Evolutionary conservation across 23 tunicate genomes (phyloP).

Genomic region (Ascidia mentula): DNA sequence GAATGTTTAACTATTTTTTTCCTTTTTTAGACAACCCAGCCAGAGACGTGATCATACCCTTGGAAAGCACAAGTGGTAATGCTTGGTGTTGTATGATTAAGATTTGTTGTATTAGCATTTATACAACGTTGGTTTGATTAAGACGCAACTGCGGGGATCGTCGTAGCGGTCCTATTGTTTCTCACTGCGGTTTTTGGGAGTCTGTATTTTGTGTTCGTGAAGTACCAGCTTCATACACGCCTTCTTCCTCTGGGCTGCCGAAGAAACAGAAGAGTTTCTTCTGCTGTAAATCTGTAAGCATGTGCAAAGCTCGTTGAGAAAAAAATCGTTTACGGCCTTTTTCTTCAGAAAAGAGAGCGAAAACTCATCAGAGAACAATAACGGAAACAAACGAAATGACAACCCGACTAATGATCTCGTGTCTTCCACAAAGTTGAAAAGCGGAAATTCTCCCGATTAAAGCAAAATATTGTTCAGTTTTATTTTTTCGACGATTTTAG

Average conservation of each 20-base stretch:
- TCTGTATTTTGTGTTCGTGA: slow-evolving; percentile 16
- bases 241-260: slow-evolving; percentile 9
- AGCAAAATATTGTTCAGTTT: not conserved
- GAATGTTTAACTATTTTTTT: not conserved
- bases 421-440: not conserved
- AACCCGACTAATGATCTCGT: not conserved
- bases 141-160: slow-evolving; percentile 27
- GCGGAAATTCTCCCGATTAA: not conserved
- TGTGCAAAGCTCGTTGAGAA: not conserved
- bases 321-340: not conserved
- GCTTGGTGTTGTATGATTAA: not conserved
- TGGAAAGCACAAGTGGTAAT: slow-evolving; percentile 22
- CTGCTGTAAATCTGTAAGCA: slow-evolving; percentile 16
- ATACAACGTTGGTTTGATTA: not conserved
- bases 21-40: slow-evolving; percentile 31
- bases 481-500: not conserved
- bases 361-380: not conserved
- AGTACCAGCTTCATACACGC: not conserved
- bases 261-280: slow-evolving; percentile 14
- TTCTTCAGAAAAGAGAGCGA: not conserved
- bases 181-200: slow-evolving; percentile 11
- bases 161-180: slow-evolving; percentile 26
- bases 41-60: slow-evolving; percentile 21
- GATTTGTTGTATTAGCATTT: not conserved
- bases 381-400: not conserved